Conservation (phyloP, 2,888 invertebrate genomes). For the Leucophora obtusa region DNA sequence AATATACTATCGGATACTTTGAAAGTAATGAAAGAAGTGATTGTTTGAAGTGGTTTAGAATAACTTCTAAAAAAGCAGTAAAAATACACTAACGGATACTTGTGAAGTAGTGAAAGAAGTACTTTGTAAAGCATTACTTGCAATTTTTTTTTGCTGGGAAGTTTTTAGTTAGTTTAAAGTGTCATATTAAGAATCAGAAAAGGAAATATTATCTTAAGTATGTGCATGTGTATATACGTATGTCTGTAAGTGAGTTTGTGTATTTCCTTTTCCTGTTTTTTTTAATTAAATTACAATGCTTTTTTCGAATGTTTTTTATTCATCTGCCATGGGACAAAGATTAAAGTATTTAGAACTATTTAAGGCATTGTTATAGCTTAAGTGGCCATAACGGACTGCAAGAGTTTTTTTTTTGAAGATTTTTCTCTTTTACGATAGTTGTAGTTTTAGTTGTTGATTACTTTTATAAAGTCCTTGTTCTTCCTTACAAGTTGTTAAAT, state of each 20-base stretch:
- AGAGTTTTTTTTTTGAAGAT: constrained; percentile 8
- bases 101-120: no score
- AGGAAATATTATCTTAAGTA: not conserved
- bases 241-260: not conserved
- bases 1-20: no score
- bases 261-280: constrained; percentile 15
- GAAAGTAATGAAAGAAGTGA: no score
- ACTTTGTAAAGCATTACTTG: no score
- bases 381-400: constrained; percentile 50
- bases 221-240: not conserved
- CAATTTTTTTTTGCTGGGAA: no score
- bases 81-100: no score
- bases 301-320: not conserved
- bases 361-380: constrained; percentile 48
- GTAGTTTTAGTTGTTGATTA: constrained; percentile 12
- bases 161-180: not conserved
- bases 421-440: not conserved
- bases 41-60: no score
- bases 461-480: not conserved
- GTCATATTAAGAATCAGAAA: not conserved
- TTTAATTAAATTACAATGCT: constrained; percentile 46
- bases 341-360: constrained; percentile 48
- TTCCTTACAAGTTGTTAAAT: not conserved
- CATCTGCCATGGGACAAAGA: constrained; percentile 33
- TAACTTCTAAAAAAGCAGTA: no score